phyloP scores from a whole-genome alignment of 1,140 invertebrate species.

The Drosophila bipectinata region DNA sequence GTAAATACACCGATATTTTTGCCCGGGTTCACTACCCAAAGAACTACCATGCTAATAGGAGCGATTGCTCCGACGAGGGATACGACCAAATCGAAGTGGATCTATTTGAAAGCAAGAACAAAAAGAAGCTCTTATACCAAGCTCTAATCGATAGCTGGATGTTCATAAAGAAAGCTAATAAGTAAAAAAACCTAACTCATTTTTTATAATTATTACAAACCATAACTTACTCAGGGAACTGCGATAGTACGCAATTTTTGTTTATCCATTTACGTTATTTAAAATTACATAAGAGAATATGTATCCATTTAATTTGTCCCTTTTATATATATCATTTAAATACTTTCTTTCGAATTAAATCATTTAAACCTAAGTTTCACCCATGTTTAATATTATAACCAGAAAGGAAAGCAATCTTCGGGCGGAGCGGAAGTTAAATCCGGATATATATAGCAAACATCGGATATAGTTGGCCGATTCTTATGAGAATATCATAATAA shows the following conservation, averaged over 20 bases:
- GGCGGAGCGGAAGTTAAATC: too few relatives aligned
- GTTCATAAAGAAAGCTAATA: conserved; percentile 11
- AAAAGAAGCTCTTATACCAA: conserved; percentile 37
- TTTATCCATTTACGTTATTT: conserved; percentile 1
- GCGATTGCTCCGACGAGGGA: background rate
- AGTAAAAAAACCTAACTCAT: background rate
- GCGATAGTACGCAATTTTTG: background rate
- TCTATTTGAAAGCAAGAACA: conserved; percentile 28
- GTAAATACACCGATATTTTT: conserved; percentile 21
- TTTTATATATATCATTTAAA: conserved; percentile 7
- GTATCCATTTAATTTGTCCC: conserved; percentile 10
- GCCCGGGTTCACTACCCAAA: conserved; percentile 51
- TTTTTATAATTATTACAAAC: background rate
- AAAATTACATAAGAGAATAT: conserved; percentile 37
- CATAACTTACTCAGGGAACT: background rate
- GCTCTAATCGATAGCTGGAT: conserved; percentile 46
- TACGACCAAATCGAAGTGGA: conserved; percentile 47
- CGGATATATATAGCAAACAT: too few relatives aligned
- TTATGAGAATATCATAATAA: too few relatives aligned
- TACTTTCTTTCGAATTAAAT: background rate
- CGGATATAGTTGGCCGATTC: too few relatives aligned
- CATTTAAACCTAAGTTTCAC: too few relatives aligned
- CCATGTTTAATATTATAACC: too few relatives aligned
- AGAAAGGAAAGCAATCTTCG: too few relatives aligned
- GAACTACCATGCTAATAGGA: conserved; percentile 20